Evolutionary conservation across 2,797 vertebrate genomes (phyloP).

Genomic region (Ctenochaetus hawaiiensis): DNA sequence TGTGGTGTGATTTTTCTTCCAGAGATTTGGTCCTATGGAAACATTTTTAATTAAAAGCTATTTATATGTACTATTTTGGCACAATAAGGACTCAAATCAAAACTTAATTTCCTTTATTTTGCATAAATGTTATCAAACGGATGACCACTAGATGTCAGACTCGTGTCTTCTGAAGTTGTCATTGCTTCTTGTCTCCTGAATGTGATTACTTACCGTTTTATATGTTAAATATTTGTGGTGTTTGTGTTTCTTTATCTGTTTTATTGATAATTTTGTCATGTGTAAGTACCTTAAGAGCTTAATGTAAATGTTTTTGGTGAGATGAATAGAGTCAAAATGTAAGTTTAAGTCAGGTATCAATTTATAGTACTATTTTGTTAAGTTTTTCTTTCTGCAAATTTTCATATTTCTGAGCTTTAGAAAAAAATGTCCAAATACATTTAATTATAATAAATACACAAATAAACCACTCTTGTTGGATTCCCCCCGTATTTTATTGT

Average conservation of each 20-base stretch:
- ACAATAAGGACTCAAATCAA: background rate
- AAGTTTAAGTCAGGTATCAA: background rate
- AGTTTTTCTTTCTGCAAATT: background rate
- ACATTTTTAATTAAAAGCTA: background rate
- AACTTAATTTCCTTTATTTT: background rate
- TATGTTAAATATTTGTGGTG: conserved; percentile 4
- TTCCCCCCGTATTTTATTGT: background rate
- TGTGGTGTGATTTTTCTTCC: background rate
- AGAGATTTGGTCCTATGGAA: background rate
- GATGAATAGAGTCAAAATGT: background rate
- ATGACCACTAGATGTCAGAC: conserved; percentile 74
- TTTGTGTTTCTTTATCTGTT: conserved; percentile 10
- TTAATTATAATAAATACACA: background rate
- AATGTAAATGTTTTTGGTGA: background rate
- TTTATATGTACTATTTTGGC: background rate
- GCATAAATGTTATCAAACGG: background rate
- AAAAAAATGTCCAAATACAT: background rate
- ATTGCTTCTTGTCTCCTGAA: background rate
- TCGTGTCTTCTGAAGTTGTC: background rate
- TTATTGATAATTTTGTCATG: background rate
- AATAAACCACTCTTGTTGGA: background rate
- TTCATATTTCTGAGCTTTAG: background rate
- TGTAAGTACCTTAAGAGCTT: background rate
- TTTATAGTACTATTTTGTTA: background rate
- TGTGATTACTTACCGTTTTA: background rate